Evolutionary conservation across 1,140 invertebrate species (phyloP), one percentile per base, ranked within the genome.

Genomic region (Cotesia glomerata): DNA sequence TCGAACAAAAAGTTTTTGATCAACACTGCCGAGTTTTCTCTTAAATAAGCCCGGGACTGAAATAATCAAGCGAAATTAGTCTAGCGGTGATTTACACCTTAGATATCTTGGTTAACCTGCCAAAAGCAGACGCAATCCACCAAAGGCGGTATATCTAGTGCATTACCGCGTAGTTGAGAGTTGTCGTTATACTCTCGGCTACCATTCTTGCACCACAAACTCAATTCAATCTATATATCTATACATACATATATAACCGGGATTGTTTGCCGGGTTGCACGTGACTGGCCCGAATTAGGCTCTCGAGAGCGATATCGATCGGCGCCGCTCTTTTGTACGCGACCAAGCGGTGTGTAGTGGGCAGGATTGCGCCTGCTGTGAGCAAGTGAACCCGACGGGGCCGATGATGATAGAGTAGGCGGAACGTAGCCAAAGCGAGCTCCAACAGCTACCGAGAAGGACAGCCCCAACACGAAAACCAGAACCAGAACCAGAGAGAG

Each of bases 221-320:
- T 18, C 56, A 9, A 26, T 9, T 18, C 14, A 16, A 58, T 45
- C 7, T 45, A 45, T 62, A 34, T 62, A n/a, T 34, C 5, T 26
- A 62, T 62, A 51, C 49, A 65, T 65, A 32, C 49, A 36, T 65
- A 65, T 52, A 45, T 51, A 8, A 7, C 45, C 49, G 34, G 63
- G 49, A 65, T 65, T 65, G 63, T 65, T 65, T 52, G 49, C 18
- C 63, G 63, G n/a, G 9, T 51, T 65, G 63, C 45, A 65, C 63
- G 63, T 65, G 63, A 65, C 63, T 65, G 63, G 63, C n/a, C 63
- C 63, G 63, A 65, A 65, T 65, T 65, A 65, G 63, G 63, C 63
- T 49, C 63, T 65, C 39, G 63, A 65, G 49, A 65, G 49, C 63
- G 63, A 65, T 65, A 65, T 65, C 49, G 63, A 65, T 65, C 63